These are phyloP conservation scores for Thalpophila matura DNA, from an alignment of 2,888 invertebrate species.

Conservation along the genomic window DNA sequence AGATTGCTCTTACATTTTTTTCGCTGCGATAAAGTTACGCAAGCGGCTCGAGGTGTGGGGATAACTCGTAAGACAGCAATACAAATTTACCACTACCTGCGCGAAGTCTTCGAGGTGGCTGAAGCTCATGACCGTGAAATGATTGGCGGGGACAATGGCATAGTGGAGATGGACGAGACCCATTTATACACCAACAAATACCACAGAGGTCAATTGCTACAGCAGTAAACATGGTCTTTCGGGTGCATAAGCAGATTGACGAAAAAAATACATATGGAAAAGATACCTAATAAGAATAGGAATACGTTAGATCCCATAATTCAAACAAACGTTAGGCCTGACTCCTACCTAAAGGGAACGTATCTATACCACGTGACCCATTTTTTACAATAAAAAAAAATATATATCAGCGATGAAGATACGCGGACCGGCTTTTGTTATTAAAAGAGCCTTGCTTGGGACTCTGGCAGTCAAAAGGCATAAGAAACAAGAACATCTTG, in stretches of 20 bases:
- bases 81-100: not conserved
- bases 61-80: conserved; percentile 21
- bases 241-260: conserved; percentile 13
- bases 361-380: no score
- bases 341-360: conserved; percentile 3
- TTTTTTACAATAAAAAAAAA: no score
- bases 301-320: conserved; percentile 23
- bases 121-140: conserved; percentile 16
- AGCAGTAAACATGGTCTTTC: conserved; percentile 23
- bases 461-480: no score
- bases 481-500: no score
- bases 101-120: conserved; percentile 19
- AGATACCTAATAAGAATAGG: conserved; percentile 11
- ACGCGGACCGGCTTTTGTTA: no score
- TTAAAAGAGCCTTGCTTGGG: no score
- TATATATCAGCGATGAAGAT: no score
- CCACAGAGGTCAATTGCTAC: conserved; percentile 14
- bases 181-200: conserved; percentile 15
- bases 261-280: conserved; percentile 16
- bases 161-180: conserved; percentile 24
- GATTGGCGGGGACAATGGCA: conserved; percentile 16
- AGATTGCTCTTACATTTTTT: conserved; percentile 6
- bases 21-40: conserved; percentile 9
- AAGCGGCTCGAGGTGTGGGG: conserved; percentile 12
- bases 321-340: not conserved